Evolutionary conservation across 2,797 vertebrate genomes (phyloP), one percentile per base, ranked within the genome.

Genomic region (Tokudaia tokunoshimensis): DNA sequence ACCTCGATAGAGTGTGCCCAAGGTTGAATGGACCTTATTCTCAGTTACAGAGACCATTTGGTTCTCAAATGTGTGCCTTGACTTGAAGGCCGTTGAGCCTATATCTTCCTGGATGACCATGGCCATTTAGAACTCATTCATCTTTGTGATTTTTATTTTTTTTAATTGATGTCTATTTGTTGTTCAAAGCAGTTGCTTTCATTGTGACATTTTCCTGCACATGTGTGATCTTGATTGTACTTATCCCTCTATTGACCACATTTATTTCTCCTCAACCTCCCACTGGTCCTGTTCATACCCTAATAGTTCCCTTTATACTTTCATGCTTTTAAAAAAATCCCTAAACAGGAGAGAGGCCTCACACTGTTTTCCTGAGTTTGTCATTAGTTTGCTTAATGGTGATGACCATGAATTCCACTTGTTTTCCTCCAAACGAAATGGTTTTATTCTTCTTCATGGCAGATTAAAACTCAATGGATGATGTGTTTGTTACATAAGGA

Each of bases 71-170:
- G 10, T 3, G 3, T 65, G n/a, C 88, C 81, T 61, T 34, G 8
- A 9, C 41, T 5, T 19, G 20, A 91, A 70, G 50, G 7, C 41
- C 19, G 10, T 37, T 1, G 37, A 50, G 22, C 6, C 1, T n/a
- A 0, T 41, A 3, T 29, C 55, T 37, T 50, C 84, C 70, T 83
- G 70, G 12, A 0, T 0, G 26, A 44, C 61, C 7, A 47, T 1
- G 29, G 4, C 11, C 3, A 0, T 22, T 14, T 0, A 2, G 70
- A 67, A 41, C 1, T 22, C 24, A 0, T 55, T 31, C 2, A 0
- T 57, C 67, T 86, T 86, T 76, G 26, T 34, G 6, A 17, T 20
- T 59, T 44, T 44, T 61, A 47, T 34, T 67, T 31, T 85, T 31
- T 85, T 20, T 61, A 41, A 44, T 84, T 84, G 14, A 9, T 50